A percentile compares a stretch with the other conserved stretches of the same genome.
Evolutionary conservation across 1,140 invertebrate species (phyloP).

Genomic region (Drosophila pseudoananassae): DNA sequence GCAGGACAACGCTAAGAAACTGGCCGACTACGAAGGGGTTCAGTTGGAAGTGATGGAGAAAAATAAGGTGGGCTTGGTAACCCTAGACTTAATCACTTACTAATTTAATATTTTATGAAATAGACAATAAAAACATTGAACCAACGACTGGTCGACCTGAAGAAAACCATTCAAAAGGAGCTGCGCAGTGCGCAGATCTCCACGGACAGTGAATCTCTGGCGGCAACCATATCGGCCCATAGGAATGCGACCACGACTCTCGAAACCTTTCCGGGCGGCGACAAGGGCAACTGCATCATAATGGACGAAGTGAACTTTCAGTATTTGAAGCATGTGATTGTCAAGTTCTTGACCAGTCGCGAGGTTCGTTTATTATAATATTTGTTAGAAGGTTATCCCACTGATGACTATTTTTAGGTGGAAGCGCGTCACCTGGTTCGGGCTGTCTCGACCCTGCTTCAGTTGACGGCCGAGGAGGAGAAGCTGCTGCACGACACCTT

Average conservation of each 20-base stretch:
- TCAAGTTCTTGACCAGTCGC: constrained; percentile 95
- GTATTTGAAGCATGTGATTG: constrained; percentile 96
- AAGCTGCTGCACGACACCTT: constrained; percentile 93
- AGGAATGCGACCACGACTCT: constrained; percentile 35
- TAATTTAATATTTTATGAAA: background rate
- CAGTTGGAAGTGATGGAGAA: constrained; percentile 92
- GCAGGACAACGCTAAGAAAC: constrained; percentile 86
- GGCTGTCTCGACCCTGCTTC: constrained; percentile 93
- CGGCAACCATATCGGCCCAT: constrained; percentile 45
- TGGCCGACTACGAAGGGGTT: constrained; percentile 87
- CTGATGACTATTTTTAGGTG: constrained; percentile 70
- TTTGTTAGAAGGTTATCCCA: background rate
- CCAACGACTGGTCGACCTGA: constrained; percentile 93
- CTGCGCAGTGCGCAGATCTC: constrained; percentile 85
- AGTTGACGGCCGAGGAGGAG: constrained; percentile 94
- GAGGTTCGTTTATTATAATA: constrained; percentile 86
- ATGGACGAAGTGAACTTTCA: constrained; percentile 86
- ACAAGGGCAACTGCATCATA: constrained; percentile 84
- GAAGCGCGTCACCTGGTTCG: constrained; percentile 95
- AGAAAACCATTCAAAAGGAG: constrained; percentile 95
- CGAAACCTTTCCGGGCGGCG: constrained; percentile 40
- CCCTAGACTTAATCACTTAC: background rate
- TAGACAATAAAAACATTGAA: constrained; percentile 94
- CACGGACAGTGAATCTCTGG: constrained; percentile 54
- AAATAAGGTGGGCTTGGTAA: constrained; percentile 86